Conservation (phyloP, 35 echinoderm and acorn worm species). For the Stichopus chloronotus region DNA sequence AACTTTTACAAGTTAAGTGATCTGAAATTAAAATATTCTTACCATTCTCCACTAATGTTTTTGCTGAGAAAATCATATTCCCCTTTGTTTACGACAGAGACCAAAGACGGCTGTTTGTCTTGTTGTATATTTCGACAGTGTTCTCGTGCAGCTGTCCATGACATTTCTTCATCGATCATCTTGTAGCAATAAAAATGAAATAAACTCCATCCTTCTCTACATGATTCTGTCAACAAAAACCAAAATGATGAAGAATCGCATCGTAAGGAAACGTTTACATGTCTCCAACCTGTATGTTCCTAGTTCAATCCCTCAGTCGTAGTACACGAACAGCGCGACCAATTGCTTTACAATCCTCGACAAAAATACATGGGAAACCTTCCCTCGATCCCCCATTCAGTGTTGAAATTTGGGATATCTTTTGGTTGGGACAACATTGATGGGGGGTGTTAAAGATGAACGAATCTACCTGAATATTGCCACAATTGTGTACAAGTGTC, state of each 20-base stretch:
- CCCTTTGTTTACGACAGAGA: not conserved
- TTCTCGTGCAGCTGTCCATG: not conserved
- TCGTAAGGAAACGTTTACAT: no score
- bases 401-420: not conserved
- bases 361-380: not conserved
- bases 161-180: not conserved
- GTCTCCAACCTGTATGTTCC: no score
- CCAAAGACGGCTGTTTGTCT: not conserved
- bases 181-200: conserved; percentile 20
- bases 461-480: no score
- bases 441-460: not conserved
- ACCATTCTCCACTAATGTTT: not conserved
- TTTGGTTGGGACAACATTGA: not conserved
- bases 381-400: not conserved
- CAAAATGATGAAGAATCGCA: not conserved
- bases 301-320: no score
- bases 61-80: not conserved
- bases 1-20: no score
- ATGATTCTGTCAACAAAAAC: not conserved
- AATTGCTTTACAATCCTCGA: no score
- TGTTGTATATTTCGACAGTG: not conserved
- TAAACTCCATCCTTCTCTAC: not conserved
- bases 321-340: no score
- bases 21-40: not conserved
- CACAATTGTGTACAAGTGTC: no score